Percentiles rank a stretch among this genome's conserved stretches.
Conservation (phyloP, 2,113 vertebrate genomes). For the Larimichthys polyactis region DNA sequence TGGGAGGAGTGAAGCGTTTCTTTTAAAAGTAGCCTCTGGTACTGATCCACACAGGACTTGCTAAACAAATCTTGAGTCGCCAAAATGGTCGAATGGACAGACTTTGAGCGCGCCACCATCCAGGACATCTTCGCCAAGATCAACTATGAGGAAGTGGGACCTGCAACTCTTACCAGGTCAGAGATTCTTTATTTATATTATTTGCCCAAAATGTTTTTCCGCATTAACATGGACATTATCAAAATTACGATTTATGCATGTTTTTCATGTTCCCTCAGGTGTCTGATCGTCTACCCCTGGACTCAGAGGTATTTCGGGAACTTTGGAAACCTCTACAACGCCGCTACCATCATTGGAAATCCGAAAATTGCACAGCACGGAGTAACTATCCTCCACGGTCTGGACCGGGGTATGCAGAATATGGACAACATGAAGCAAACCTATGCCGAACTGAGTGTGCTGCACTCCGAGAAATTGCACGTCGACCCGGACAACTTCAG, state of each 20-base stretch:
- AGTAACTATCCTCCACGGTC: neutral
- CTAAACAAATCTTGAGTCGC: neutral
- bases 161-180: conserved; percentile 52
- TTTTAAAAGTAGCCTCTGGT: conserved; percentile 33
- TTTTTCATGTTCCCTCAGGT: conserved; percentile 47
- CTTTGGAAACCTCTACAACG: conserved; percentile 88
- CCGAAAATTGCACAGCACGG: conserved; percentile 70
- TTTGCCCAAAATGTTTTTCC: neutral
- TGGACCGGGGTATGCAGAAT: conserved; percentile 35
- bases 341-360: conserved; percentile 80
- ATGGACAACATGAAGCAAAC: conserved; percentile 9
- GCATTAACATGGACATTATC: neutral
- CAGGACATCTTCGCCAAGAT: conserved; percentile 66
- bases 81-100: conserved; percentile 81
- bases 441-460: conserved; percentile 35
- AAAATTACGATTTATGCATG: neutral
- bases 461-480: conserved; percentile 42
- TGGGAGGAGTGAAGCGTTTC: conserved; percentile 2
- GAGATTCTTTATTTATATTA: neutral
- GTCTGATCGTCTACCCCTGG: conserved; percentile 88
- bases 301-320: conserved; percentile 80
- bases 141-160: conserved; percentile 54
- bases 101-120: conserved; percentile 73
- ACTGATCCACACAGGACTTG: neutral
- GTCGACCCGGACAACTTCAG: conserved; percentile 37